Percentiles rank a stretch among this genome's conserved stretches.
Evolutionary conservation across 1,140 invertebrate genomes (phyloP).

Genomic region (Brachionus plicatilis): DNA sequence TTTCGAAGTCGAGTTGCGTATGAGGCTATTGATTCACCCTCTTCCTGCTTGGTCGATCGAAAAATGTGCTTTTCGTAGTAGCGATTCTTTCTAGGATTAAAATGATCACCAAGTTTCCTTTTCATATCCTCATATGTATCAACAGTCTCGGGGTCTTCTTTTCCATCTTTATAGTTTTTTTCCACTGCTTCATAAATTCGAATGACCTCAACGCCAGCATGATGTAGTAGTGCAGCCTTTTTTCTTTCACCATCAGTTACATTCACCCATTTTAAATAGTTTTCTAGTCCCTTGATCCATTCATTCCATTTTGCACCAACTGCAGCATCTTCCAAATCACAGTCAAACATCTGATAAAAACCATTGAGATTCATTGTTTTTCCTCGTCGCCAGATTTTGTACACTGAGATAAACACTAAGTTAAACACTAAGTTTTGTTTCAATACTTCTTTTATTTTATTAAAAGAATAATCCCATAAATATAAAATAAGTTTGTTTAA

Average conservation of each 20-base stretch:
- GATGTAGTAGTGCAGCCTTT: background rate
- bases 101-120: background rate
- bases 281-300: background rate
- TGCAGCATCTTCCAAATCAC: background rate
- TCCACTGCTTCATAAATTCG: background rate
- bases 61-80: slow-evolving; percentile 12
- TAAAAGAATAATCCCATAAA: too few species aligned
- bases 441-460: too few species aligned
- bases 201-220: background rate
- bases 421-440: background rate
- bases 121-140: background rate
- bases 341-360: background rate
- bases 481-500: too few species aligned
- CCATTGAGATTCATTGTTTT: background rate
- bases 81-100: background rate
- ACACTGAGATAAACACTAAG: background rate
- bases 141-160: background rate
- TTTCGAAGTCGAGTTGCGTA: background rate
- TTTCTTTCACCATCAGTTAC: background rate
- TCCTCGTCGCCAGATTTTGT: slow-evolving; percentile 12
- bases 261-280: background rate
- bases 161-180: background rate
- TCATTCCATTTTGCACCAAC: background rate
- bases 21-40: background rate
- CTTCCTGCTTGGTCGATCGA: background rate